Percentiles rank a stretch among this genome's conserved stretches.
These are phyloP conservation scores for Alosa sapidissima DNA, from an alignment of 2,797 vertebrate species.

Conservation along the genomic window DNA sequence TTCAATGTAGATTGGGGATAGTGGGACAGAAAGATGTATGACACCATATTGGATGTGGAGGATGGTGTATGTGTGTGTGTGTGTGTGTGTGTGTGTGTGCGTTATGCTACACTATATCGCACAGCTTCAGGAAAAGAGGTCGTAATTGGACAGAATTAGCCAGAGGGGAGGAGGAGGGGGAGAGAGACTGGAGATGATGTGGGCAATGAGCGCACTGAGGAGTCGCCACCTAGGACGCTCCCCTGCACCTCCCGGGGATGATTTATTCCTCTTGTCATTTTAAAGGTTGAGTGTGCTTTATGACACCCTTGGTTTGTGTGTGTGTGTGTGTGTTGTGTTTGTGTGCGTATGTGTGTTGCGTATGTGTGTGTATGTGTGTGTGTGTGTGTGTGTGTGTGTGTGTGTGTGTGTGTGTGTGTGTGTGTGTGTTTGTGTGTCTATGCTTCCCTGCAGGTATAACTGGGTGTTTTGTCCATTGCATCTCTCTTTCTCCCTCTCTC, in stretches of 20 bases:
- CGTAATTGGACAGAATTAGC: not conserved
- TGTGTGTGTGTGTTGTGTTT: not conserved
- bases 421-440: not conserved
- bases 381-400: not conserved
- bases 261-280: constrained; percentile 8
- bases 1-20: not conserved
- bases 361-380: constrained; percentile 3
- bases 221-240: not conserved
- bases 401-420: not conserved
- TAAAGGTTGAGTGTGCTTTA: constrained; percentile 8
- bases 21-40: not conserved
- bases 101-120: not conserved
- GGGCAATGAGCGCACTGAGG: not conserved
- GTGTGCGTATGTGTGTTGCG: not conserved
- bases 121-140: not conserved
- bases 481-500: too few species aligned
- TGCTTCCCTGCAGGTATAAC: too few species aligned
- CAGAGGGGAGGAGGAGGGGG: not conserved
- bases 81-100: not conserved
- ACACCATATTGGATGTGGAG: not conserved
- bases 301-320: not conserved
- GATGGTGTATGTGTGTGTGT: not conserved
- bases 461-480: not conserved
- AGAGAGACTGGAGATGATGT: not conserved
- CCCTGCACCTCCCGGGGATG: not conserved